Evolutionary conservation across 1,140 invertebrate genomes (phyloP), one percentile per base, ranked within the genome.

Genomic region (Temnothorax longispinosus): DNA sequence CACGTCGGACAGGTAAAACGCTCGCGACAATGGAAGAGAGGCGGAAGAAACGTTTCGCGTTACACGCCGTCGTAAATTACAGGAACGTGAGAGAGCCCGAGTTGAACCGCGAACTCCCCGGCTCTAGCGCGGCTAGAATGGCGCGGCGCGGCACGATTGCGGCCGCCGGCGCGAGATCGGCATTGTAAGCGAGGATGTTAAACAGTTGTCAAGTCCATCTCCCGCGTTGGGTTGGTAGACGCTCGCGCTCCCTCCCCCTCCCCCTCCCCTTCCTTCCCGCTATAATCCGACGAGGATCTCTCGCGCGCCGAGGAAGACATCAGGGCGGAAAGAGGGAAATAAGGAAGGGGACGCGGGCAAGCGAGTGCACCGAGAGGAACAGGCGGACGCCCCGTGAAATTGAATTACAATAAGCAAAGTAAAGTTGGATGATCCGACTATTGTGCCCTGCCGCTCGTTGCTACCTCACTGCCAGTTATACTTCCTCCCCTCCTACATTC

Each of bases 371-470:
- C 21, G 54, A n/a, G 58, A 89, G 78, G 77, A 90, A 90, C 91
- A 91, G 88, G 72, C 86, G 89, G 90, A 90, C 91, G 88, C 91
- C 90, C 91, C 90, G 92, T 93, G 93, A 94, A 95, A 95, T 94
- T 95, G 93, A 95, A 95, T 95, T 94, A 94, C 94, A 94, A 94
- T 95, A 94, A 94, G 90, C 90, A 91, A 93, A 93, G 92, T 94
- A 94, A 94, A 94, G 93, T 95, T 93, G 93, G 93, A 93, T 93
- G 94, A 95, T 94, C 93, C 93, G 88, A 88, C 92, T 91, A 94
- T 94, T 94, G 92, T 94, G 88, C 89, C 87, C 87, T 86, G 85
- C 77, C 78, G 87, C 80, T 87, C 89, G 88, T 92, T 94, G 92
- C 90, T 91, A 91, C 90, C 90, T 92, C 88, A 92, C 91, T 91